Percentiles rank a stretch among this genome's conserved stretches.
Evolutionary conservation across 92 coral and sea anemone species (phyloP).

Genomic region (Heteractis magnifica): DNA sequence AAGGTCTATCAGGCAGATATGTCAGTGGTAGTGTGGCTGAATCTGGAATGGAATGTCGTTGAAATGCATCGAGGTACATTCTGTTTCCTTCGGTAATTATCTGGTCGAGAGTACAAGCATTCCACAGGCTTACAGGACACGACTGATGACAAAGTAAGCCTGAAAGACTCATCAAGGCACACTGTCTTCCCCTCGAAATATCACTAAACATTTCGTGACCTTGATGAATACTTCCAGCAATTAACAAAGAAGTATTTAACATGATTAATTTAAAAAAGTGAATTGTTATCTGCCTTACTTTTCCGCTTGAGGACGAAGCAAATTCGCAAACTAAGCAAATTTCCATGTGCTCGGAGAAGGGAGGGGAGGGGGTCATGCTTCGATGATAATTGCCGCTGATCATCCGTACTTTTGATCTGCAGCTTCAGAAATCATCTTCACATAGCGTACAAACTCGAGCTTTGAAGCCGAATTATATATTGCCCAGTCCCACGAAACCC

Average conservation of each 20-base stretch:
- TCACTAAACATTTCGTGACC: background rate
- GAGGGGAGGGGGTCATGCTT: background rate
- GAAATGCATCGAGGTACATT: background rate
- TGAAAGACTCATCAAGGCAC: background rate
- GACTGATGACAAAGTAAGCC: background rate
- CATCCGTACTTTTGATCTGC: background rate
- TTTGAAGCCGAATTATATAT: background rate
- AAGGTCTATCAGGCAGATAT: background rate
- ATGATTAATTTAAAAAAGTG: background rate
- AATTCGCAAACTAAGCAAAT: no score
- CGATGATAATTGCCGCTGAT: slow-evolving; percentile 2
- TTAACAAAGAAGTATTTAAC: background rate
- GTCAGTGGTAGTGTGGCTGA: background rate
- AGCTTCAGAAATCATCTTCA: background rate
- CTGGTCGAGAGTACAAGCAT: background rate
- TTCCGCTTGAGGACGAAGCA: no score
- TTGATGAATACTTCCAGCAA: background rate
- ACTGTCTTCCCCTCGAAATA: no score
- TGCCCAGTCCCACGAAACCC: background rate
- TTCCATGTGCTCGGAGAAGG: background rate
- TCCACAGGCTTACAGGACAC: background rate
- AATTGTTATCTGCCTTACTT: no score
- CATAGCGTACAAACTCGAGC: background rate
- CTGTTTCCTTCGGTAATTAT: background rate
- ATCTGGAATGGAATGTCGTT: background rate